Evolutionary conservation across 2,797 vertebrate species (phyloP).

Genomic region (Chaunax sp.): DNA sequence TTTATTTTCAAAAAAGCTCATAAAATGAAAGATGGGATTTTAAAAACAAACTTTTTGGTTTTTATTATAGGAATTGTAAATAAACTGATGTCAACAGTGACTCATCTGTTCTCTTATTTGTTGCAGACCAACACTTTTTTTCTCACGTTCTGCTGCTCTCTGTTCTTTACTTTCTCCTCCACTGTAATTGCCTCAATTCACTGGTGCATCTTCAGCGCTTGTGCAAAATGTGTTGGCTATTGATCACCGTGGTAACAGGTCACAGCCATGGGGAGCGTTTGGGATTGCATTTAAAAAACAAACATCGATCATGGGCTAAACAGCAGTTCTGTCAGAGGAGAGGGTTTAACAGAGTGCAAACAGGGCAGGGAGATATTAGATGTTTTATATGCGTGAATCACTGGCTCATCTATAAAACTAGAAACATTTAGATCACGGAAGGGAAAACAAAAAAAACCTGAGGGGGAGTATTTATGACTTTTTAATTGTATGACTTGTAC

Average conservation of each 20-base stretch:
- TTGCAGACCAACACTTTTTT: background rate
- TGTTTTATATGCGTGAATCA: background rate
- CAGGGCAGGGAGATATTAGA: conserved; percentile 6
- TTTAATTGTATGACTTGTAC: no score
- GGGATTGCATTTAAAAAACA: conserved; percentile 34
- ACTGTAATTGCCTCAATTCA: conserved; percentile 51
- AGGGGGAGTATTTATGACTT: no score
- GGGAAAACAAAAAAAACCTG: no score
- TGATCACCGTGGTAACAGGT: conserved; percentile 59
- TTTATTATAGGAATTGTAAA: background rate
- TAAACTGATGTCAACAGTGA: conserved; percentile 5
- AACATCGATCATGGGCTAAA: conserved; percentile 41
- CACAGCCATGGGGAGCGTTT: conserved; percentile 21
- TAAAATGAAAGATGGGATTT: background rate
- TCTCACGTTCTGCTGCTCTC: conserved; percentile 16
- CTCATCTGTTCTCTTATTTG: conserved; percentile 19
- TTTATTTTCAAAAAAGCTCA: background rate
- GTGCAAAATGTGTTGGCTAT: conserved; percentile 48
- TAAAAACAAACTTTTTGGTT: background rate
- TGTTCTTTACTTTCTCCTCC: conserved; percentile 8
- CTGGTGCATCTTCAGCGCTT: conserved; percentile 25
- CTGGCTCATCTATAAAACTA: no score
- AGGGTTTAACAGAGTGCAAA: background rate
- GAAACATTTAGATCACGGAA: no score
- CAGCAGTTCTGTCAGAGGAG: conserved; percentile 23